Base-by-base conservation (phyloP, 2,113 vertebrate genomes). In the Carassius auratus region DNA sequence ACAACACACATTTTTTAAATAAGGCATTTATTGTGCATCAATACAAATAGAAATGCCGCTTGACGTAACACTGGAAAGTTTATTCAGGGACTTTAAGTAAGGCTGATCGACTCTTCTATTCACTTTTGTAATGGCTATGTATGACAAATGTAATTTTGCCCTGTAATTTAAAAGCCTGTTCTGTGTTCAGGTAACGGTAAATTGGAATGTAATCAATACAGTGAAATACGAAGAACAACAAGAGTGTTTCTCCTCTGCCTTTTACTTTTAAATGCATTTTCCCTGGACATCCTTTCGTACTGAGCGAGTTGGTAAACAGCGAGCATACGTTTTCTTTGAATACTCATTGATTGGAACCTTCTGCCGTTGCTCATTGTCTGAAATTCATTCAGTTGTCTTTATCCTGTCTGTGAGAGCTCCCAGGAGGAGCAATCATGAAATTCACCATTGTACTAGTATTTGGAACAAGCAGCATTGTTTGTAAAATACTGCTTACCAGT, bases 341-440 rank as follows among this genome's bases (percentile, higher is more conserved):
- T 12, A 21, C 42, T 68, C 62, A 81, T 81, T 36, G 45, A 81
- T 69, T 68, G 42, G 62, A 69, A 69, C 15, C 13, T 81, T 81
- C 79, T 81, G 79, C 79, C 79, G 36, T 81, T 69, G 62, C 62
- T 81, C 79, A 69, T 52, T 81, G 62, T 81, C 42, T 81, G 30
- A 50, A 81, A 69, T 50, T 68, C 79, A 69, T 52, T 52, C 64
- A 69, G 68, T 52, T 69, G 62, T 81, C 45, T 5, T 52, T 81
- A 81, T 68, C 62, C 13, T 45, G 45, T 45, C 79, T n/a, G 79
- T 8, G 26, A 68, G 62, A 81, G 38, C 45, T 81, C 79, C 45
- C 79, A 2, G 17, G 64, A 81, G 79, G 3, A 52, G 62, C 79
- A 81, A 81, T 69, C 79, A 81, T 81, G 23, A 48, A 52, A 69